Evolutionary conservation across 2,113 vertebrate species (phyloP), one percentile per base, ranked within the genome.

Genomic region (Pongo abelii): DNA sequence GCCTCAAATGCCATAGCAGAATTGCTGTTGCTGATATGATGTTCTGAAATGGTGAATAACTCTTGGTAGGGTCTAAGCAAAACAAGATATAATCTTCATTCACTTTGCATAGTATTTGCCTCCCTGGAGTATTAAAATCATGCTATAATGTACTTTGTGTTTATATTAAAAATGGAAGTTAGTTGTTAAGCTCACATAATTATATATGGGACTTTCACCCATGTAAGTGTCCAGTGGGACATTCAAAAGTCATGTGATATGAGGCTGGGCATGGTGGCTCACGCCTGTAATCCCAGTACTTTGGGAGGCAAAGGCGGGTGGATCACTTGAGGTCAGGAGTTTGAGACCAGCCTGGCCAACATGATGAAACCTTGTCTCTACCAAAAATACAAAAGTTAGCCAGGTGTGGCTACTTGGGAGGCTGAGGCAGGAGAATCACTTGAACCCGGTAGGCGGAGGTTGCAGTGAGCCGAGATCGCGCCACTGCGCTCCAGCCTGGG

Each of bases 101-200:
- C 75, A 69, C 38, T 97, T 96, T 92, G 48, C 84, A 77, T 94
- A 72, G 52, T 38, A 77, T 97, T 91, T 97, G 46, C 93, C 83
- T 97, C 55, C 61, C 86, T 96, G 75, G 69, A 90, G 92, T 87
- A 96, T 93, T 84, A 95, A 97, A 98, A 96, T 93, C 84, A 85
- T 75, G 43, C 57, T 72, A 70, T n/a, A 81, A 80, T 55, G 22
- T 79, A 77, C 61, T 97, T 89, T 46, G 48, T 93, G 52, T 92
- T 95, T 74, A 32, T 85, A 84, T 97, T 74, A 87, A 93, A 97
- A 96, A 22, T 57, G 38, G 30, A 87, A 23, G 27, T 95, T 69
- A 75, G 35, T 78, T 50, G 35, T 59, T 74, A 75, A 74, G 52
- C 46, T 83, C 59, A 95, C 35, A 84, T 91, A 85, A 96, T n/a